Base-by-base conservation (phyloP, 2,888 invertebrate genomes). In the Mongoloraphidia duomilia region DNA sequence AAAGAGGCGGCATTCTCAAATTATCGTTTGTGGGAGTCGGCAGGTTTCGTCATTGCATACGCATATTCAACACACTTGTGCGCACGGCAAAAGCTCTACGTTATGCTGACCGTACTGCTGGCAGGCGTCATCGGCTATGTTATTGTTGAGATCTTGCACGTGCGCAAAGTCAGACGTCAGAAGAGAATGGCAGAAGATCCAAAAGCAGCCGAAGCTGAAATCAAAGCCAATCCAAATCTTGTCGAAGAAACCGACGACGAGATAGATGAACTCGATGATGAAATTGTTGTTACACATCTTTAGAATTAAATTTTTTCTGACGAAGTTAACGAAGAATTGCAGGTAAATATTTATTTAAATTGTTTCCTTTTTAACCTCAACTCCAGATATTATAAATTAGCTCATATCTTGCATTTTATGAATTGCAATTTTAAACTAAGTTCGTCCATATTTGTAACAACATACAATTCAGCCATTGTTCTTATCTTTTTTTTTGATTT, bases 1-100 rank as follows among this genome's bases (percentile, higher is more conserved):
- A 90, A 90, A 63, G 91, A 91, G 65, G 90, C 91, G 0, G 91
- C 91, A 1, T 92, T 91, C 74, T 89, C 90, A 49, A 91, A 91
- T 71, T 91, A 82, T 68, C 78, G 90, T 34, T 75, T 91, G 8
- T 91, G 91, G 91, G 91, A 92, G 67, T 87, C 87, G 47, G 80
- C 83, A 4, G 92, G 92, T 2, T 92, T 91, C 66, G 90, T 91
- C 34, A 82, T 90, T 43, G 89, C 90, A 9, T 92, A 90, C 62
- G 88, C 88, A 1, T 90, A 89, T 69, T 88, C 88, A 58, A 89
- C 87, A 33, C 86, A 87, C 59, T 72, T 90, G 33, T 90, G 90
- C 67, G 85, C 88, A 48, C 72, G 82, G 52, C 84, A 84, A 80
- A 92, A 92, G 73, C 76, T 91, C 0, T 88, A 86, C 66, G 85